Percentiles rank a stretch among this genome's conserved stretches.
Evolutionary conservation across 2,888 invertebrate genomes (phyloP).

Genomic region (Latheticus oryzae): DNA sequence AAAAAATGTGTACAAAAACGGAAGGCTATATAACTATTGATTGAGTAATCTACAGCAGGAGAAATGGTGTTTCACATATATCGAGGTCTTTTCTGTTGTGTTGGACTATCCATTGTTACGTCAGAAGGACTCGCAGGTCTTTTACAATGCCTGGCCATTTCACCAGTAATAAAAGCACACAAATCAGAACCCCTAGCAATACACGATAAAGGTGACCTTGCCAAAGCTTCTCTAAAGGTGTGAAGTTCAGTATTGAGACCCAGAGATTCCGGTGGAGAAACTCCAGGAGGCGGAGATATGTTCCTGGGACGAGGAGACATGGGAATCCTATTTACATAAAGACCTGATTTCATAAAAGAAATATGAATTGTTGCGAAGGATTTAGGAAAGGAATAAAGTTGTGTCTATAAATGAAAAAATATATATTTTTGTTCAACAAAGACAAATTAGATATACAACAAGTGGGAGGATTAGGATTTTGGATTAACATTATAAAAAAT

Average conservation of each 20-base stretch:
- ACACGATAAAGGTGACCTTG: slow-evolving; percentile 68
- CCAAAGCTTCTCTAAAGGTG: slow-evolving; percentile 81
- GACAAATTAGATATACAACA: not conserved
- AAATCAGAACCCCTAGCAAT: slow-evolving; percentile 68
- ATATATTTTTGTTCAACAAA: too few relatives aligned
- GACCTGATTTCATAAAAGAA: too few relatives aligned
- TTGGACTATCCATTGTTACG: slow-evolving; percentile 83
- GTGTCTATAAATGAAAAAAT: too few relatives aligned
- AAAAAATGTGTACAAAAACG: slow-evolving; percentile 28
- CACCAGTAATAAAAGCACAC: slow-evolving; percentile 78
- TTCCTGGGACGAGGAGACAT: slow-evolving; percentile 68
- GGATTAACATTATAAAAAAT: slow-evolving; percentile 12
- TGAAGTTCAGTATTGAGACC: slow-evolving; percentile 73
- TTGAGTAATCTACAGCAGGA: slow-evolving; percentile 29
- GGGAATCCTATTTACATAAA: slow-evolving; percentile 24
- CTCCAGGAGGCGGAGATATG: slow-evolving; percentile 66
- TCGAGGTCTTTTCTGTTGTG: slow-evolving; percentile 78
- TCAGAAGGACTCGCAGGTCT: slow-evolving; percentile 76
- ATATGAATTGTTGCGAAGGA: too few relatives aligned
- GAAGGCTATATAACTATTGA: slow-evolving; percentile 35
- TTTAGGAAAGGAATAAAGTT: too few relatives aligned
- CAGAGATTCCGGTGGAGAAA: slow-evolving; percentile 53
- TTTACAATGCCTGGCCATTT: slow-evolving; percentile 80
- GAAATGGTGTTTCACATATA: slow-evolving; percentile 69
- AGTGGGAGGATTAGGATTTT: not conserved